Conservation (phyloP, 2,888 invertebrate species). For the Linyphia triangularis region DNA sequence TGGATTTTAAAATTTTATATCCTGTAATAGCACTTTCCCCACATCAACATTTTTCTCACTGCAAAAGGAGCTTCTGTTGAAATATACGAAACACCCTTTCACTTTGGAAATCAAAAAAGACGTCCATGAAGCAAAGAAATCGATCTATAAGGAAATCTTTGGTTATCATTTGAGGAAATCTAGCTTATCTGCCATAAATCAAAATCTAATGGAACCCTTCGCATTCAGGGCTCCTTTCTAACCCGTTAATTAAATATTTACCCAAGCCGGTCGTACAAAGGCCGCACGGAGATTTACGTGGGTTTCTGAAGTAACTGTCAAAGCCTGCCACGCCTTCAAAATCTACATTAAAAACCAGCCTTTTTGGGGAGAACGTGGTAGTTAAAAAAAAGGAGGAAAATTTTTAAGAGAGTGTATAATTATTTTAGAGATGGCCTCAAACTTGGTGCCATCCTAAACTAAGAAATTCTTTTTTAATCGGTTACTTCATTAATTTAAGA, state of each 20-base stretch:
- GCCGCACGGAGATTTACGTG: conserved; percentile 1
- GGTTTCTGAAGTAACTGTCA: conserved; percentile 18
- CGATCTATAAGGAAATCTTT: not conserved
- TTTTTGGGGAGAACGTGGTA: not conserved
- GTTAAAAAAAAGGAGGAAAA: not conserved
- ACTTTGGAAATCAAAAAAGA: not conserved
- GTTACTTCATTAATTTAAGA: not conserved
- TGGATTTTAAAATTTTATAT: too few relatives aligned
- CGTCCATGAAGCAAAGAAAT: not conserved
- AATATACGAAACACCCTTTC: not conserved
- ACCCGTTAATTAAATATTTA: conserved; percentile 64
- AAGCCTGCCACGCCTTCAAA: conserved; percentile 24
- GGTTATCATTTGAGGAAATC: conserved; percentile 3
- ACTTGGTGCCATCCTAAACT: not conserved
- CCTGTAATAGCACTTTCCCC: too few relatives aligned
- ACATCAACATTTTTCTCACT: too few relatives aligned
- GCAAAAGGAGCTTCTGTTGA: not conserved
- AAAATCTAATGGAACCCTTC: conserved; percentile 37
- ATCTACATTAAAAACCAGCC: conserved; percentile 29
- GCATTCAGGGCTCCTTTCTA: conserved; percentile 6
- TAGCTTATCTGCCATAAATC: conserved; percentile 52
- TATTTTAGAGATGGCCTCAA: not conserved
- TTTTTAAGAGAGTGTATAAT: conserved; percentile 16
- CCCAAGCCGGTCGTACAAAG: conserved; percentile 46
- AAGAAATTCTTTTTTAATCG: not conserved